These are phyloP conservation scores for Pristionchus maxplancki DNA, from an alignment of 2,888 invertebrate species.

Conservation along the genomic window DNA sequence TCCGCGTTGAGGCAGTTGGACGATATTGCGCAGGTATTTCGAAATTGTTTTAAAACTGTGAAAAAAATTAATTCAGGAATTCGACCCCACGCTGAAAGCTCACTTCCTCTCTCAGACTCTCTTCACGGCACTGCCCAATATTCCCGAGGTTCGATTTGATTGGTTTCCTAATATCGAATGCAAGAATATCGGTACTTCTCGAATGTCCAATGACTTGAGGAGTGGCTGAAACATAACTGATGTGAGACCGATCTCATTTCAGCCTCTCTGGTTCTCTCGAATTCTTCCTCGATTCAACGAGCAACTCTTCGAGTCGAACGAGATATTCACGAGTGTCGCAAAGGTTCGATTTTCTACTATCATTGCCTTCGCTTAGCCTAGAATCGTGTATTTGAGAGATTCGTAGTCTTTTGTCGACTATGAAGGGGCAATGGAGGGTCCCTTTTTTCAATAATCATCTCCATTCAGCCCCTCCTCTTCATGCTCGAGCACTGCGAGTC, in stretches of 20 bases:
- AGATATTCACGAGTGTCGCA: constrained; percentile 28
- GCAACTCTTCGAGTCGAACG: constrained; percentile 62
- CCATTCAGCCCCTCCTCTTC: constrained; percentile 72
- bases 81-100: constrained; percentile 90
- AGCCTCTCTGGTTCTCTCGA: constrained; percentile 75
- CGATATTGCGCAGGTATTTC: constrained; percentile 84
- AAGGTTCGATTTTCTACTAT: constrained; percentile 1
- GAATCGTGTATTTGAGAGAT: too few relatives aligned
- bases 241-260: constrained; percentile 36
- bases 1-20: constrained; percentile 94
- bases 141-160: constrained; percentile 65
- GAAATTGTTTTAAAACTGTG: too few relatives aligned
- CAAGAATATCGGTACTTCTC: not conserved
- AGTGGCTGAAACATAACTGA: not conserved
- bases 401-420: too few relatives aligned
- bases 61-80: constrained; percentile 80
- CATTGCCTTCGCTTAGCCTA: too few relatives aligned
- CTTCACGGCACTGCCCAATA: constrained; percentile 66
- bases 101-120: constrained; percentile 89
- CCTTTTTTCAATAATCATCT: too few relatives aligned
- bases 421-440: too few relatives aligned
- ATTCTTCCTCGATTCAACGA: constrained; percentile 73
- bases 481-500: constrained; percentile 74
- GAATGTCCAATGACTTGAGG: not conserved
- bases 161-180: not conserved